Percentiles rank a stretch among this genome's conserved stretches.
phyloP scores from a whole-genome alignment of 2,888 invertebrate species.

The Maniola hyperantus region DNA sequence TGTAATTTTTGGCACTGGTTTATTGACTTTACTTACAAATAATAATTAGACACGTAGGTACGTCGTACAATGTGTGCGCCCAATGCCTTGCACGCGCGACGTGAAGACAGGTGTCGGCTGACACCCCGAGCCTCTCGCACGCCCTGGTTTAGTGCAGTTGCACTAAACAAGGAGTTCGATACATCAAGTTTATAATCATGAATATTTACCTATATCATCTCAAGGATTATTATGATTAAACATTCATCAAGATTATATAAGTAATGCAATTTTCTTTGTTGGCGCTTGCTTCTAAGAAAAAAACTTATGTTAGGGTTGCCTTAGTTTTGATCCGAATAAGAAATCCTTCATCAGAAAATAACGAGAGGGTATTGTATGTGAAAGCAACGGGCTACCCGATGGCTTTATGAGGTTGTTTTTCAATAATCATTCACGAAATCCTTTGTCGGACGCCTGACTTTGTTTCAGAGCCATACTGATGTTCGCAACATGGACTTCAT shows the following conservation, averaged over 20 bases:
- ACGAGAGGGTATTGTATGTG: constrained; percentile 57
- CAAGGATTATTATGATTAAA: too few species aligned
- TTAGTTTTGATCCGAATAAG: constrained; percentile 56
- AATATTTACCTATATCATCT: background rate
- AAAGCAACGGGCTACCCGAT: constrained; percentile 48
- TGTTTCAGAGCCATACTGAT: constrained; percentile 41
- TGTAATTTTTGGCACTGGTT: too few species aligned
- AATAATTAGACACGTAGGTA: too few species aligned
- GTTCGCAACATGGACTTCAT: background rate
- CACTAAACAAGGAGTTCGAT: too few species aligned
- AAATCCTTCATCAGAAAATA: constrained; percentile 58
- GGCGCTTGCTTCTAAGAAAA: constrained; percentile 5
- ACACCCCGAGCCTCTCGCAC: too few species aligned
- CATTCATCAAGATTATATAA: too few species aligned
- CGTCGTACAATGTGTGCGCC: too few species aligned
- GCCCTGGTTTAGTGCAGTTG: too few species aligned
- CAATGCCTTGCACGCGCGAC: too few species aligned
- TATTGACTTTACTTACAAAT: too few species aligned
- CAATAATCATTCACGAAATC: constrained; percentile 73
- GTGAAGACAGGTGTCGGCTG: too few species aligned
- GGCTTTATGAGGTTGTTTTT: constrained; percentile 60
- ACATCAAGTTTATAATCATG: too few species aligned
- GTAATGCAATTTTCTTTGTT: background rate
- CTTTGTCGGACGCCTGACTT: constrained; percentile 58
- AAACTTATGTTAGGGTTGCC: constrained; percentile 16